Evolutionary conservation across 2,113 vertebrate species (phyloP).

Genomic region (Oncorhynchus nerka): DNA sequence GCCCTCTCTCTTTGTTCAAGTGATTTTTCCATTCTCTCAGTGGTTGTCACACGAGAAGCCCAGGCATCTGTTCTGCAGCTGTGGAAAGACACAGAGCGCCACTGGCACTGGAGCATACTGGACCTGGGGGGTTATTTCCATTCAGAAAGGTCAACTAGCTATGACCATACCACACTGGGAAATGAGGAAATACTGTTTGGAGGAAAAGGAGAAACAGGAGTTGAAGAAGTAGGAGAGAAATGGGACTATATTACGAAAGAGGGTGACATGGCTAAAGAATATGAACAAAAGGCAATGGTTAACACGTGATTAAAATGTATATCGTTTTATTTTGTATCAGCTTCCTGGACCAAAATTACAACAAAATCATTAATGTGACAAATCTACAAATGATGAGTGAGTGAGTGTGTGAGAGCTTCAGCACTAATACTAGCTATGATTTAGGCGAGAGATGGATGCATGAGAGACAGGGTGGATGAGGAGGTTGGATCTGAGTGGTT

Average conservation of each 20-base stretch:
- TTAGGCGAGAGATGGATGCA: constrained; percentile 13
- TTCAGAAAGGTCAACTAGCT: not conserved
- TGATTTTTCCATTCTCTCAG: not conserved
- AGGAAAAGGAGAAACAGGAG: constrained; percentile 45
- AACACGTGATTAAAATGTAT: constrained; percentile 13
- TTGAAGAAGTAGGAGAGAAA: too few relatives aligned
- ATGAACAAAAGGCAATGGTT: too few relatives aligned
- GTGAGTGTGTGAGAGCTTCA: constrained; percentile 36
- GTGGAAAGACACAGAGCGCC: not conserved
- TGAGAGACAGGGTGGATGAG: constrained; percentile 35
- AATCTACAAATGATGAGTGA: constrained; percentile 29
- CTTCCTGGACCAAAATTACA: constrained; percentile 47
- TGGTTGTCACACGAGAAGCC: too few relatives aligned
- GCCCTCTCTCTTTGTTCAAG: not conserved
- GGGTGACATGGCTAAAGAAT: too few relatives aligned
- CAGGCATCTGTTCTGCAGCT: not conserved
- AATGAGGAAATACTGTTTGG: too few relatives aligned
- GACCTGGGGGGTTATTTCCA: not conserved
- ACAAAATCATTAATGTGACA: constrained; percentile 54
- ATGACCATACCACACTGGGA: too few relatives aligned
- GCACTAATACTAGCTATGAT: constrained; percentile 39
- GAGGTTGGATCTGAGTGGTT: constrained; percentile 69
- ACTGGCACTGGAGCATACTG: not conserved
- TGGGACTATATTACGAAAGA: too few relatives aligned
- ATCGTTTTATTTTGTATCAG: constrained; percentile 68